Evolutionary conservation across 2,888 invertebrate species (phyloP), one percentile per base, ranked within the genome.

Genomic region (Parapristionchus giblindavisi): DNA sequence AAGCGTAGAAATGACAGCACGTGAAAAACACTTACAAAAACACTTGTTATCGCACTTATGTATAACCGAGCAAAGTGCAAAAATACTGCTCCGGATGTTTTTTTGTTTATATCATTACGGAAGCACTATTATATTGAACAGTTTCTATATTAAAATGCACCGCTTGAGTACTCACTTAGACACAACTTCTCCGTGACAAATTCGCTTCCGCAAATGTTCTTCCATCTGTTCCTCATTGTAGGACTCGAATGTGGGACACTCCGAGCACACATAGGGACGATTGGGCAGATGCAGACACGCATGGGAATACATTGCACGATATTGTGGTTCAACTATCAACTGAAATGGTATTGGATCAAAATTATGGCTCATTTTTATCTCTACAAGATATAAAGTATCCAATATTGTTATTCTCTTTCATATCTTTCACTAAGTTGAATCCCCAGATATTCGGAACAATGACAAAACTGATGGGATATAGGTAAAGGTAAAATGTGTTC

Each of bases 221-320:
- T 61, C 61, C 17, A 61, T 34, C 38, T 34, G n/a, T 8, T 61
- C 61, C 38, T 61, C 61, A 5, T 34, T 61, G 38, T 61, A 61
- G 4, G 61, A 34, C 11, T 61, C 61, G 38, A 61, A 58, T 8
- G 32, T n/a, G 6, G 38, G 2, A 38, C 61, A 61, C 27, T 32
- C 60, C 61, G 61, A 61, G 61, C 61, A 61, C 2, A 2, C 21
- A 24, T n/a, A 61, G n/a, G 36, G 34, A 24, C 61, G 2, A 3
- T 34, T 38, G 2, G 61, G 61, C 21, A 61, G 61, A 61, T 61
- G 61, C 3, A 38, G 1, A 21, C 61, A 61, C 38, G 61, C 61
- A 24, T 61, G 61, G 1, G 61, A 61, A 29, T 61, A 61, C 36
- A 61, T 34, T 1, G 34, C 27, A 8, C 38, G 61, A n/a, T 61